Evolutionary conservation across 2,888 invertebrate genomes (phyloP), one percentile per base, ranked within the genome.

Genomic region (Pelosia muscerda): DNA sequence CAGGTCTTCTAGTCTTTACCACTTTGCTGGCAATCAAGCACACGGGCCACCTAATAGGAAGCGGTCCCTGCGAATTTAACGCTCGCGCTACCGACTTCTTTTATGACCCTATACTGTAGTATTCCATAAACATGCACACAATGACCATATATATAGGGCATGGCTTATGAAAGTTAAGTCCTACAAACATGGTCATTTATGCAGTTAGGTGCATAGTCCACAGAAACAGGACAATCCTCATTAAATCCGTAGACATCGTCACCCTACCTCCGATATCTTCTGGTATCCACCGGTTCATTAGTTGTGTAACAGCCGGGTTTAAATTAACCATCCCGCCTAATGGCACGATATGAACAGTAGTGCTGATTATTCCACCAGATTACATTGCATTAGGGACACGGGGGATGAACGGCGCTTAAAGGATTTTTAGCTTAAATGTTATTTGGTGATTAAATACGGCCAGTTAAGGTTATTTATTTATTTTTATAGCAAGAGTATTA

Each of bases 271-370:
- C 66, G 61, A 68, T 71, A 72, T 67, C 74, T 73, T 34, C 63
- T 61, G 26, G 64, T 68, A 65, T 70, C 73, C 71, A 69, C 72
- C 38, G 74, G 74, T 77, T 79, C 81, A 81, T 79, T 80, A 81
- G 77, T 81, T 81, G 63, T 56, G 69, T 76, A 78, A 71, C 72
- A 72, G 71, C 64, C 65, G 63, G 74, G 75, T 66, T 81, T 74
- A 75, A 78, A 81, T 77, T 72, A 81, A 79, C 81, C 65, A 67
- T 72, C 71, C 57, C 68, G 53, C 8, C 54, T 72, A 71, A 72
- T 71, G 66, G 71, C 60, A 60, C 58, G 65, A 56, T 66, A 74
- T 65, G 57, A 68, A 61, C 72, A 69, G 72, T 72, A 71, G 62
- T 71, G 62, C 57, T 63, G 72, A 73, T 78, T 59, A 66, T 74